These are phyloP conservation scores for Rafetus swinhoei DNA, from an alignment of 2,113 vertebrate genomes.

Conservation along the genomic window DNA sequence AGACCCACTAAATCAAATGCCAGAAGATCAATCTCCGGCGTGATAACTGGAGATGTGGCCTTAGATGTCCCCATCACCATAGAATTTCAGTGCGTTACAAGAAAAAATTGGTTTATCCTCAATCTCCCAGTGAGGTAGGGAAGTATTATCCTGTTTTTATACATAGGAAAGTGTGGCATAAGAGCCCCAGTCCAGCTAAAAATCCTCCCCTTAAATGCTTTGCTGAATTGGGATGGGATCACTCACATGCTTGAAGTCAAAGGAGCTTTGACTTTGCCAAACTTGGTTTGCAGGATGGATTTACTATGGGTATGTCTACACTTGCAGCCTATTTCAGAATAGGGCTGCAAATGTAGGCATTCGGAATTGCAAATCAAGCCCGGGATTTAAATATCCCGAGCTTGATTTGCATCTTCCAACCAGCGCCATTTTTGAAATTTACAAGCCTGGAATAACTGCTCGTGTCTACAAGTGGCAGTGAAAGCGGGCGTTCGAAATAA, in stretches of 20 bases:
- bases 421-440: too few species aligned
- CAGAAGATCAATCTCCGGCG: too few species aligned
- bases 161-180: fast-evolving
- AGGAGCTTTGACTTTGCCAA: not conserved
- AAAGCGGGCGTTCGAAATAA: too few species aligned
- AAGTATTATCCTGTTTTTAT: not conserved
- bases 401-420: too few species aligned
- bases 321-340: too few species aligned
- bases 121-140: fast-evolving
- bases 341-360: too few species aligned
- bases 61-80: fast-evolving
- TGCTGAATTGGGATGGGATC: not conserved
- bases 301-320: not conserved
- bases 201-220: fast-evolving
- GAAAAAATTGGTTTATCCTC: not conserved
- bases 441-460: too few species aligned
- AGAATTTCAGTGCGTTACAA: not conserved
- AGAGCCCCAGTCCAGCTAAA: fast-evolving
- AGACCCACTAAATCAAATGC: too few species aligned
- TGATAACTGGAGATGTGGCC: too few species aligned
- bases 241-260: not conserved
- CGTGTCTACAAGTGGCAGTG: too few species aligned
- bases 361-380: too few species aligned
- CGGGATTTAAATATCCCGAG: too few species aligned
- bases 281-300: not conserved